Base-by-base conservation (phyloP, 2,113 vertebrate species). In the Nibea coibor region DNA sequence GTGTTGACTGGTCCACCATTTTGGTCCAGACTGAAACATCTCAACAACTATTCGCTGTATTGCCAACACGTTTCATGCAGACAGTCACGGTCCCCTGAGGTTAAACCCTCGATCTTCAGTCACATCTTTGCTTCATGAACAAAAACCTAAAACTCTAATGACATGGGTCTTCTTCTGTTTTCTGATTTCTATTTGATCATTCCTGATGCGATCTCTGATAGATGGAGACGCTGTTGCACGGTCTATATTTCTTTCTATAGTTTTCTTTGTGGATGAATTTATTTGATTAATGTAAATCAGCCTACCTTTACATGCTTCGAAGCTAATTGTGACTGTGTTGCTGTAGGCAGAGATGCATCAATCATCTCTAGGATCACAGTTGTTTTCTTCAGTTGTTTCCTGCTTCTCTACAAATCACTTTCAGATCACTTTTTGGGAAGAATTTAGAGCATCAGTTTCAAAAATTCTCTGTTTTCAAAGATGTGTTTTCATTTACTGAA, bases 211-310 rank as follows among this genome's bases (percentile, higher is more conserved):
- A 57, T 22, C 4, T 64, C 72, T n/a, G 5, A 12, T 47, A 2
- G 11, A 48, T 22, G n/a, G 6, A 17, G 47, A 16, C 7, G 22
- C 45, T 54, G 16, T 39, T 35, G 19, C 22, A 16, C 3, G 2
- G 11, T 28, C 22, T 20, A 11, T 16, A 3, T 79, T 48, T 72
- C 65, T 81, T 65, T 61, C 77, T 28, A 28, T 8, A 53, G 31
- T 35, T 35, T 35, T 35, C 31, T 35, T 35, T 59, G n/a, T 73
- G 59, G 26, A 35, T 79, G 54, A 73, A 59, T 78, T 42, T 80
- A 65, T 91, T 73, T 81, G 82, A 89, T 89, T 83, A 79, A 79
- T 87, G 76, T 54, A 61, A 84, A 58, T 47, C 39, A 62, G 61
- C 42, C 56, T 71, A 64, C 66, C 45, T 28, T 45, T 19, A 61